A percentile compares a stretch with the other conserved stretches of the same genome.
These are phyloP conservation scores for Eufriesea mexicana DNA, from an alignment of 1,140 invertebrate genomes.

Conservation along the genomic window DNA sequence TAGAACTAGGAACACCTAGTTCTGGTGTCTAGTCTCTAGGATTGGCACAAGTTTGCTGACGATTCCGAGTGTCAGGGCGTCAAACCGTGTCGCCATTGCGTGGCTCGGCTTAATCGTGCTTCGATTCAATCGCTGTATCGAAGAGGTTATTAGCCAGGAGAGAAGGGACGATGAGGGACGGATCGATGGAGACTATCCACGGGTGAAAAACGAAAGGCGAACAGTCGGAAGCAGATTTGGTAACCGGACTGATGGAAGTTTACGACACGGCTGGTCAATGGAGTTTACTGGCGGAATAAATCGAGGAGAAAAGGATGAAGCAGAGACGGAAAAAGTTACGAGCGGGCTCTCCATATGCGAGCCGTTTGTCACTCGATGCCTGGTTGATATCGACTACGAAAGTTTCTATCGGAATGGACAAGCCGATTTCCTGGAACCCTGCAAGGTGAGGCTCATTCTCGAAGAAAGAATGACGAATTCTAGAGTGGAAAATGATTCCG, in stretches of 20 bases:
- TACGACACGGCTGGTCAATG: conserved; percentile 23
- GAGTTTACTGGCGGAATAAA: conserved; percentile 53
- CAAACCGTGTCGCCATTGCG: no score
- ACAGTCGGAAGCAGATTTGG: conserved; percentile 20
- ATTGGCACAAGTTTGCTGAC: no score
- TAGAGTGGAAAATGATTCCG: no score
- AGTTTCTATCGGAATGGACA: conserved; percentile 3
- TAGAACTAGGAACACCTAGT: no score
- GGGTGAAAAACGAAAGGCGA: not conserved
- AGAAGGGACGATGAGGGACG: not conserved
- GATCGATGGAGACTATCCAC: not conserved
- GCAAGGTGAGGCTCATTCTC: not conserved
- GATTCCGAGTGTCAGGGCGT: no score
- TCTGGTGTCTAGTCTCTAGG: no score
- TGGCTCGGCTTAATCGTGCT: no score
- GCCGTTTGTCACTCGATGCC: conserved; percentile 6
- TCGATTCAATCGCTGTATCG: not conserved
- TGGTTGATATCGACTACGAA: conserved; percentile 12
- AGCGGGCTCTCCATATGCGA: conserved; percentile 9
- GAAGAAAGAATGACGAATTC: not conserved
- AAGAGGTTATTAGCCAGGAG: not conserved
- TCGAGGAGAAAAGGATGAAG: not conserved
- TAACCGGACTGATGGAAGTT: conserved; percentile 46
- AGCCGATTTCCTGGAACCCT: no score
- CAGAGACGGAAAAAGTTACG: conserved; percentile 30